Evolutionary conservation across 1,140 invertebrate genomes (phyloP), one percentile per base, ranked within the genome.

Genomic region (Nixonia krombeini): DNA sequence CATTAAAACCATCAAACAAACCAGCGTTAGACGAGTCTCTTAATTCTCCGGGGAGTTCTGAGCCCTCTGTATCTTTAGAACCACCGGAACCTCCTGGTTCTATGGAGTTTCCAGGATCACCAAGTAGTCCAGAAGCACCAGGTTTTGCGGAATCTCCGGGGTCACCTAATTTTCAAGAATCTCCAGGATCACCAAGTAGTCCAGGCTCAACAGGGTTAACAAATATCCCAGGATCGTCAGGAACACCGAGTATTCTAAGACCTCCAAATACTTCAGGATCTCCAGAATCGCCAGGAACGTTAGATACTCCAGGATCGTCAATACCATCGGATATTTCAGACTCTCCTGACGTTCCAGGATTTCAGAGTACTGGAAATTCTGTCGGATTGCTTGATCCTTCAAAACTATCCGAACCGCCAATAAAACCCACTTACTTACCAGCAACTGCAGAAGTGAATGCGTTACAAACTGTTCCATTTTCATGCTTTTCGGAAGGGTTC

Each of bases 61-160:
- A n/a, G n/a, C n/a, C n/a, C n/a, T n/a, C n/a, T n/a, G n/a, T 35
- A 35, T 35, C 5, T 13, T 5, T 41, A 6, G 26, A 38, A 0
- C 57, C 31, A 12, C 41, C 67, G 0, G 41, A 66, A 28, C 33
- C 42, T 8, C 37, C 66, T 1, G 47, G 46, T 0, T 6, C 44
- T 0, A 52, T 72, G 0, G 70, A 67, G 9, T 28, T 23, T n/a
- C 58, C 69, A 3, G 45, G 45, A 0, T 68, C 31, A 1, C 44
- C 59, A 17, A 41, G 44, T 2, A 40, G 45, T 4, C 28, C 56
- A 7, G 91, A 91, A 21, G 76, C 84, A 26, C 88, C 91, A 0
- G 91, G 91, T 9, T 87, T 89, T 52, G 79, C 87, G 17, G 91
- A 91, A 1, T 88, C 85, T 6, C 78, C 87, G 5, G 92, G 91